These are phyloP conservation scores for Lithosia quadra DNA, from an alignment of 2,888 invertebrate genomes.

Conservation along the genomic window DNA sequence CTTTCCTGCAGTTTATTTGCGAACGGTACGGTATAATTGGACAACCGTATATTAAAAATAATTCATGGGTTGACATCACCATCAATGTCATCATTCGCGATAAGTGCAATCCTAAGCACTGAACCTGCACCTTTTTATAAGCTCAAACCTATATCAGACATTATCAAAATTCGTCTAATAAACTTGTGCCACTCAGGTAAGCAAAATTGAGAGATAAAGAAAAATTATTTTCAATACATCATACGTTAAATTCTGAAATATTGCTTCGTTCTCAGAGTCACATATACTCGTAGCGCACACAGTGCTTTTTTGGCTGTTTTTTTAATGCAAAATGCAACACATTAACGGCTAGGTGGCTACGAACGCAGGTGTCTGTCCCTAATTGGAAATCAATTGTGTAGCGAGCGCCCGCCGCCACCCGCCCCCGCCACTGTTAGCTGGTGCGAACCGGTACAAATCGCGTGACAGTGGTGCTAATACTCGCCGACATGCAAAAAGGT, in stretches of 20 bases:
- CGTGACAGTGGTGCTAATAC: conserved; percentile 36
- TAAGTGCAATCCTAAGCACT: too few species aligned
- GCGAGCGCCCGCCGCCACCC: neutral
- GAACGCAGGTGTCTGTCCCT: conserved; percentile 15
- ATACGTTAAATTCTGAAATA: neutral
- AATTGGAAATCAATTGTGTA: conserved; percentile 25
- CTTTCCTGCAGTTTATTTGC: too few species aligned
- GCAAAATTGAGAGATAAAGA: neutral
- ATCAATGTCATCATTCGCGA: too few species aligned
- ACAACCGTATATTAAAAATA: too few species aligned
- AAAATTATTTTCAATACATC: neutral
- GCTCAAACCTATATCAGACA: neutral
- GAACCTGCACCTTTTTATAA: too few species aligned
- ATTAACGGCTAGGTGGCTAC: neutral
- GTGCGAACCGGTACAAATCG: conserved; percentile 24
- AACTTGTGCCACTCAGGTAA: neutral
- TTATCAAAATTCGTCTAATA: neutral
- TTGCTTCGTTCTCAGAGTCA: neutral
- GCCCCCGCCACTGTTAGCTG: neutral
- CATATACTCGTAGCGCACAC: neutral
- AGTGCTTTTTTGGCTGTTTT: neutral
- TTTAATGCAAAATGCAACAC: neutral
- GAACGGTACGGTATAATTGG: too few species aligned
- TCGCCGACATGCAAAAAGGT: conserved; percentile 32
- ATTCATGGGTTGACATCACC: too few species aligned